phyloP scores from a whole-genome alignment of 2,888 invertebrate species.

The Torymus texanus region DNA sequence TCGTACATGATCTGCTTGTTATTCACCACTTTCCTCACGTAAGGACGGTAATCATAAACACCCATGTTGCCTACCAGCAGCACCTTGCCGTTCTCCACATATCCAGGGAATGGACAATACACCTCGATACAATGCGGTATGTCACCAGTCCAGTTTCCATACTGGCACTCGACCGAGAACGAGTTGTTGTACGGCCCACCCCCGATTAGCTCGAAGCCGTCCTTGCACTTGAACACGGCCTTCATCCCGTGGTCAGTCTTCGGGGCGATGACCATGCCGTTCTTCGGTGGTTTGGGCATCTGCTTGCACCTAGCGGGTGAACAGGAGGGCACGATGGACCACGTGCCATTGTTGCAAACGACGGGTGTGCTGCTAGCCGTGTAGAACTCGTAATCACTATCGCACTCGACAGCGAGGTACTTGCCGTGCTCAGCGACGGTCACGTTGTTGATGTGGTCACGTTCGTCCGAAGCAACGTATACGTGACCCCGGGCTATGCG shows the following conservation, averaged over 20 bases:
- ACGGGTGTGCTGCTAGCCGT: constrained; percentile 83
- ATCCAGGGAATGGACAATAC: constrained; percentile 94
- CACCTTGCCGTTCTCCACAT: constrained; percentile 91
- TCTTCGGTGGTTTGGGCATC: constrained; percentile 89
- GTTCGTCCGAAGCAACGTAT: constrained; percentile 77
- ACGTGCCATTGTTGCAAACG: constrained; percentile 95
- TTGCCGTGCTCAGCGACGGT: constrained; percentile 84
- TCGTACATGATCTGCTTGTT: constrained; percentile 98
- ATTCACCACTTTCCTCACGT: constrained; percentile 92
- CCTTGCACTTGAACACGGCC: constrained; percentile 94
- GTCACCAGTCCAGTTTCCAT: constrained; percentile 95
- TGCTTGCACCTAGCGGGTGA: constrained; percentile 89
- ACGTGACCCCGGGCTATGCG: constrained; percentile 88
- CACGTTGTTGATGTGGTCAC: constrained; percentile 72
- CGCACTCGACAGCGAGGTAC: constrained; percentile 86
- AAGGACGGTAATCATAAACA: constrained; percentile 94
- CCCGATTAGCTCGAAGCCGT: constrained; percentile 89
- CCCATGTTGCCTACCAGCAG: constrained; percentile 96
- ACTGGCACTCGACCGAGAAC: constrained; percentile 89
- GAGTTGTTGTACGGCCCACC: constrained; percentile 80
- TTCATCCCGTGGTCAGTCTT: constrained; percentile 98
- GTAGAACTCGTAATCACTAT: constrained; percentile 87
- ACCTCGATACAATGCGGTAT: constrained; percentile 89
- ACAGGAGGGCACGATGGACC: constrained; percentile 93
- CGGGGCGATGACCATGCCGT: constrained; percentile 97